Conservation (phyloP, 2,797 vertebrate genomes). For the Tarsius wallacei region DNA sequence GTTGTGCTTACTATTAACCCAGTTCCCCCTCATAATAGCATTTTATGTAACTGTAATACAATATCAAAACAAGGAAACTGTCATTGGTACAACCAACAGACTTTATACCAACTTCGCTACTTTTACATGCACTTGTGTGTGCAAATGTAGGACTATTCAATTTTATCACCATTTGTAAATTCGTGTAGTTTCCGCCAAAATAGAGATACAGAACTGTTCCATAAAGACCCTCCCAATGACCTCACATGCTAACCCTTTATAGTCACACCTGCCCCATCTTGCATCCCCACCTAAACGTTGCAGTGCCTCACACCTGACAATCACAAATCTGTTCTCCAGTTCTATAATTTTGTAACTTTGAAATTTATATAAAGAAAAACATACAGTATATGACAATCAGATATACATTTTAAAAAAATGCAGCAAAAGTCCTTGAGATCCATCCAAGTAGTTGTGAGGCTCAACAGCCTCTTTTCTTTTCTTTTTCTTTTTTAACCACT, state of each 20-base stretch:
- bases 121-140: background rate
- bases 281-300: background rate
- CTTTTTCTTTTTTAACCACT: background rate
- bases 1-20: background rate
- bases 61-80: conserved; percentile 1
- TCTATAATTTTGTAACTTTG: conserved; percentile 50
- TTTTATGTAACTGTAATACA: background rate
- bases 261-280: background rate
- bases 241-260: background rate
- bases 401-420: background rate
- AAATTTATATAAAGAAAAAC: conserved; percentile 48
- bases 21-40: background rate
- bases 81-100: background rate
- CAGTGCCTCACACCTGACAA: background rate
- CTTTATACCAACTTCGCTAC: background rate
- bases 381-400: background rate
- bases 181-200: conserved; percentile 17
- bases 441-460: background rate
- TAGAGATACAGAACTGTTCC: conserved; percentile 7
- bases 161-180: conserved; percentile 52
- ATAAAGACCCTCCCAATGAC: background rate
- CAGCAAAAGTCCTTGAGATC: conserved; percentile 10
- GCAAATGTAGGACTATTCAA: background rate
- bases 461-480: background rate
- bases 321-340: conserved; percentile 16